Evolutionary conservation across 2,113 vertebrate species (phyloP), one percentile per base, ranked within the genome.

Genomic region (Hiodon tergisus): DNA sequence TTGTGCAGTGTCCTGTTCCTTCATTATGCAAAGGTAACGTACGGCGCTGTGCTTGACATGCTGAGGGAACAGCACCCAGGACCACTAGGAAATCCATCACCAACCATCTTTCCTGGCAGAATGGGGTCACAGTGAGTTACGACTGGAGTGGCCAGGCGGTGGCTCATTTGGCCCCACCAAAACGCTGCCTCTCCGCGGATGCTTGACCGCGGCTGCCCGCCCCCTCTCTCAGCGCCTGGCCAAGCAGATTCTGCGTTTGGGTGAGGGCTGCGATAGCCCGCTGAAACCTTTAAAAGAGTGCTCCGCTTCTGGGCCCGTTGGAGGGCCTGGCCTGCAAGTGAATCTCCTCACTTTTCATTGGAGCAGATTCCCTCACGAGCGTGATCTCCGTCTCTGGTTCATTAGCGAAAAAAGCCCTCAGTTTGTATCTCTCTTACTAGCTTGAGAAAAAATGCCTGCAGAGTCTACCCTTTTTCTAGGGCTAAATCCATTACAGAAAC

Each of bases 121-220:
- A 90, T 89, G 88, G 90, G 90, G 90, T 92, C 89, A 91, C 16
- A 63, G 83, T 91, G 90, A 92, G 90, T 92, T 91, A 91, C 91
- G 88, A 89, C 81, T 87, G 77, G 81, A 82, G 87, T 88, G 83
- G 73, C 8, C 79, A 86, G 87, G 89, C 88, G 86, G 91, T 90
- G 89, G 87, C 82, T 92, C 89, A 91, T 85, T 84, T 86, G 85
- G 72, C 75, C 59, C 75, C 73, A 59, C 78, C 75, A 63, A 80
- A 80, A 77, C 62, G 54, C 75, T 13, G 60, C 76, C 74, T 58
- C 65, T 72, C 73, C 75, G 81, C 70, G 77, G 81, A 81, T 83
- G 75, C 81, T 80, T 59, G 86, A 88, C 89, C 88, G 88, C 83
- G 85, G 87, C 87, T 77, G 71, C 47, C 58, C 79, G 77, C 78